phyloP scores from a whole-genome alignment of 2,888 invertebrate species.

The Carpatolechia fugitivella region DNA sequence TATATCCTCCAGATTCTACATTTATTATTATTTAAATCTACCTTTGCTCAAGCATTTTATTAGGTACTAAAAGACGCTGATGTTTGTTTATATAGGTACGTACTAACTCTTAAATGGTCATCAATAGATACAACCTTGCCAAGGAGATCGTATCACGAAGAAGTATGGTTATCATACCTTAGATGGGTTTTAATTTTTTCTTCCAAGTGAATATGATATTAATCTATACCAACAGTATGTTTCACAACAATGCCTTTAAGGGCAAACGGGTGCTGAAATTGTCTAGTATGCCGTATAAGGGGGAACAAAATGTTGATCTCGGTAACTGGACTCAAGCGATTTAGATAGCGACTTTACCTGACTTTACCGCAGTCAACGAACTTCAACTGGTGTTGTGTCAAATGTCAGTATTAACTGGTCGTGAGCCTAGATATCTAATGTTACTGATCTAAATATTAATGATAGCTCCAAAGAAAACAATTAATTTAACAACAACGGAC shows the following conservation, averaged over 20 bases:
- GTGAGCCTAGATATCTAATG: too few relatives aligned
- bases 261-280: conserved; percentile 10
- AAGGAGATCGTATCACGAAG: neutral
- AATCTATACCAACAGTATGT: conserved; percentile 2
- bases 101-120: too few relatives aligned
- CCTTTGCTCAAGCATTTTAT: too few relatives aligned
- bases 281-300: conserved; percentile 28
- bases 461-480: too few relatives aligned
- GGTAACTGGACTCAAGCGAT: conserved; percentile 17
- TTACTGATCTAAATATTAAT: too few relatives aligned
- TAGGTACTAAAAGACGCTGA: too few relatives aligned
- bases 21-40: too few relatives aligned
- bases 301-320: conserved; percentile 43
- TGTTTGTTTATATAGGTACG: too few relatives aligned
- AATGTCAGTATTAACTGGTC: conserved; percentile 9
- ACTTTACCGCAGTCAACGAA: neutral
- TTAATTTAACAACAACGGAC: too few relatives aligned
- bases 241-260: conserved; percentile 12
- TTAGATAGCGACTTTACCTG: conserved; percentile 6
- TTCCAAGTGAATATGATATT: neutral
- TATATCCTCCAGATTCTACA: too few relatives aligned
- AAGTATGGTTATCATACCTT: neutral
- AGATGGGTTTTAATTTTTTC: neutral
- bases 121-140: neutral
- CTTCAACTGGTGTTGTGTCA: conserved; percentile 14